Evolutionary conservation across 1,140 invertebrate species (phyloP).

Genomic region (Liolophura sinensis): DNA sequence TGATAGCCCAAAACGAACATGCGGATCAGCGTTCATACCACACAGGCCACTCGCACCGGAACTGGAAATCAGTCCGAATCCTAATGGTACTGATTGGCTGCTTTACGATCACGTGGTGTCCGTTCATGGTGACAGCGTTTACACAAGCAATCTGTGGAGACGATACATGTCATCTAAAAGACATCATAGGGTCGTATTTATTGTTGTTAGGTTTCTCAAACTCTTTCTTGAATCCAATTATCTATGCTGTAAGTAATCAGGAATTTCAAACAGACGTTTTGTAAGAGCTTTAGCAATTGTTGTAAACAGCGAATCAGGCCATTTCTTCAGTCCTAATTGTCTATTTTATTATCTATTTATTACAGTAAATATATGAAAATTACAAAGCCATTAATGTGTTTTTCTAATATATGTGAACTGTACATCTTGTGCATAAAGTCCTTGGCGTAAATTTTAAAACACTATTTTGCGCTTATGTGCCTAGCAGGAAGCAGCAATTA

Average conservation of each 20-base stretch:
- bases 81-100: constrained; percentile 28
- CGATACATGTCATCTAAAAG: constrained; percentile 25
- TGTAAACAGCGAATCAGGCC: too few relatives aligned
- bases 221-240: constrained; percentile 39
- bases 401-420: too few relatives aligned
- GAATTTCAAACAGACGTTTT: constrained; percentile 20
- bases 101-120: constrained; percentile 35
- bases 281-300: too few relatives aligned
- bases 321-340: too few relatives aligned
- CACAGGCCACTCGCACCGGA: constrained; percentile 27
- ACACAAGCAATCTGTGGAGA: constrained; percentile 18
- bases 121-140: constrained; percentile 26
- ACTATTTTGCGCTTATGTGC: too few relatives aligned
- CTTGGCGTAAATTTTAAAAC: too few relatives aligned
- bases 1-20: constrained; percentile 16
- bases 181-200: constrained; percentile 36
- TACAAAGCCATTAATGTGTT: too few relatives aligned
- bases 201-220: constrained; percentile 36
- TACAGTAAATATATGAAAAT: too few relatives aligned
- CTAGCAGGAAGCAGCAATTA: too few relatives aligned
- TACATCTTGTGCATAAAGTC: too few relatives aligned
- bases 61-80: constrained; percentile 31
- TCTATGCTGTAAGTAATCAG: constrained; percentile 34
- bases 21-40: constrained; percentile 4
- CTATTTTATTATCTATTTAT: too few relatives aligned